Evolutionary conservation across 2,888 invertebrate species (phyloP).

Genomic region (Thymelicus lineola): DNA sequence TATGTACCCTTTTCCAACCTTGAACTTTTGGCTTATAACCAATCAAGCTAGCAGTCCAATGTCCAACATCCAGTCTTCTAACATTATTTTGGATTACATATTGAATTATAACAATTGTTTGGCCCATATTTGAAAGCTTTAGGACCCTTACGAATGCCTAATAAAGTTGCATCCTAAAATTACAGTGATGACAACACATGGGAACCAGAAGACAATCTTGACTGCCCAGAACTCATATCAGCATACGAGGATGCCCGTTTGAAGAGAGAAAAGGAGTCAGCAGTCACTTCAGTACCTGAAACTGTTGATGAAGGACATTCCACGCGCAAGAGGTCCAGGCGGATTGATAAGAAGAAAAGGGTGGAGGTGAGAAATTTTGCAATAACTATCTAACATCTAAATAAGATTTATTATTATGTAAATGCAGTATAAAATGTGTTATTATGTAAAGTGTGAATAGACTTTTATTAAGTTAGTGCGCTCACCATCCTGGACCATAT

Average conservation of each 20-base stretch:
- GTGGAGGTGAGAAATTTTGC: conserved; percentile 47
- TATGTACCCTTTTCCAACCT: too few species aligned
- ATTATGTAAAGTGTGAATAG: too few species aligned
- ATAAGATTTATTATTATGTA: too few species aligned
- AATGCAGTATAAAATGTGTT: too few species aligned
- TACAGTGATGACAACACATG: conserved; percentile 91
- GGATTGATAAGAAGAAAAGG: conserved; percentile 70
- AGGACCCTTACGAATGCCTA: neutral
- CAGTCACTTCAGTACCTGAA: conserved; percentile 48
- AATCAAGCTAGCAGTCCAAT: too few species aligned
- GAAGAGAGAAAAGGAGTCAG: conserved; percentile 68
- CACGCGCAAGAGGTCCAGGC: conserved; percentile 61
- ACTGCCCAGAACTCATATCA: conserved; percentile 90
- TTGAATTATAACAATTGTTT: too few species aligned
- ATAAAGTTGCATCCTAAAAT: conserved; percentile 29
- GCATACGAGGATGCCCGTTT: conserved; percentile 88
- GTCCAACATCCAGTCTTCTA: too few species aligned
- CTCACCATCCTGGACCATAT: too few species aligned
- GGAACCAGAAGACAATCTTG: conserved; percentile 93
- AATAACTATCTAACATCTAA: neutral
- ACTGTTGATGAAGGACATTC: conserved; percentile 58
- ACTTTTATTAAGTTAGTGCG: too few species aligned
- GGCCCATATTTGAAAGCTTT: too few species aligned
- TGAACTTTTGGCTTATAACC: too few species aligned
- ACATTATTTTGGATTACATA: too few species aligned